Evolutionary conservation across 1,140 invertebrate genomes (phyloP).

Genomic region (Drosophila mayri): DNA sequence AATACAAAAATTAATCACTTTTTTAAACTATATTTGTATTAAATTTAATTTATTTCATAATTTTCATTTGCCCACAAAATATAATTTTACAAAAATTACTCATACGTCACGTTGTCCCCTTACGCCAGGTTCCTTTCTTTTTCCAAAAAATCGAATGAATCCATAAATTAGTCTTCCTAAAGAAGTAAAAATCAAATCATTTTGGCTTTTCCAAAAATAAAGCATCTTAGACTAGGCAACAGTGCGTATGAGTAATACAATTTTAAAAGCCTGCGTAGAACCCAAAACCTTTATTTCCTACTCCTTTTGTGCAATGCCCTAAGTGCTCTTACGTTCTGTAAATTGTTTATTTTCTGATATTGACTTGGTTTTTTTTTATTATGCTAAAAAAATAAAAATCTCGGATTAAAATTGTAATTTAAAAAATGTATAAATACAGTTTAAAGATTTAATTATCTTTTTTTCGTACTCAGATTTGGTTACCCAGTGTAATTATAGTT

Average conservation of each 20-base stretch:
- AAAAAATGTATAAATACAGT: neutral
- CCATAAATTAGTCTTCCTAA: no score
- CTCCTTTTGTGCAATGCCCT: neutral
- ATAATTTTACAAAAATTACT: neutral
- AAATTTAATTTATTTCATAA: neutral
- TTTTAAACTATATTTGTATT: neutral
- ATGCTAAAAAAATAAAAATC: neutral
- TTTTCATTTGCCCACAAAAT: neutral
- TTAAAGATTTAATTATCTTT: no score
- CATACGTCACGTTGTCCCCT: neutral
- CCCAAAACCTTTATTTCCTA: neutral
- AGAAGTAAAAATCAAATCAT: no score
- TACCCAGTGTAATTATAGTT: conserved; percentile 35
- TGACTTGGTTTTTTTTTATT: neutral
- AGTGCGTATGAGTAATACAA: conserved; percentile 4
- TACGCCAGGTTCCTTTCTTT: neutral
- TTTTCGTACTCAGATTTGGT: neutral
- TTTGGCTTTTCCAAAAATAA: neutral
- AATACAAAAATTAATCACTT: no score
- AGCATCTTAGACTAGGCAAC: neutral
- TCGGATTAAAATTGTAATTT: neutral
- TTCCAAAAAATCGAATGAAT: no score
- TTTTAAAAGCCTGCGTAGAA: neutral
- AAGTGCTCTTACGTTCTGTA: neutral
- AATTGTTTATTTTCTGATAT: neutral